Evolutionary conservation across 1,140 invertebrate genomes (phyloP).

Genomic region (Amphibalanus amphitrite): DNA sequence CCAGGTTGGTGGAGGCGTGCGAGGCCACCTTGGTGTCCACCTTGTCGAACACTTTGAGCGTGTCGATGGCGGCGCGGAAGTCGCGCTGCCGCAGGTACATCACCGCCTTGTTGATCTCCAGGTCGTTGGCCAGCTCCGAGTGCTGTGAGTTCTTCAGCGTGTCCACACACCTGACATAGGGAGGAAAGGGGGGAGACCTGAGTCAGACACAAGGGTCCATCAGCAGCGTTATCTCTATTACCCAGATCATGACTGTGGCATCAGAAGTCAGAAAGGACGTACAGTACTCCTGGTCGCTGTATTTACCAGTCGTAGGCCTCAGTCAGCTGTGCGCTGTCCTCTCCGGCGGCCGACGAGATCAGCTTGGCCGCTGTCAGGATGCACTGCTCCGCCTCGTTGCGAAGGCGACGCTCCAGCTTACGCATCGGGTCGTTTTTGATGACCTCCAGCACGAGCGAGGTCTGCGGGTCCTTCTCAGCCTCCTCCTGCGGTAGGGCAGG

Average conservation of each 20-base stretch:
- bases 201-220: no score
- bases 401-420: conserved; percentile 51
- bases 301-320: conserved; percentile 58
- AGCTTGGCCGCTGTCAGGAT: conserved; percentile 81
- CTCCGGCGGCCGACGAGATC: conserved; percentile 65
- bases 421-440: conserved; percentile 63
- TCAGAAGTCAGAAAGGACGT: no score
- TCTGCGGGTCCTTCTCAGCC: conserved; percentile 25
- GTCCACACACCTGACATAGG: conserved; percentile 41
- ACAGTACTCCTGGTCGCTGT: no score
- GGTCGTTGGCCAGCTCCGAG: conserved; percentile 57
- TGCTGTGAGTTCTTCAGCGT: conserved; percentile 61
- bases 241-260: no score
- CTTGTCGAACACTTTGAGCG: conserved; percentile 73
- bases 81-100: conserved; percentile 73
- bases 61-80: conserved; percentile 61
- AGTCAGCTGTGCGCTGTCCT: conserved; percentile 43
- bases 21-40: conserved; percentile 66
- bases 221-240: no score
- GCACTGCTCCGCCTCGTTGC: conserved; percentile 59
- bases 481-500: conserved; percentile 20
- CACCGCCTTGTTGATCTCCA: conserved; percentile 86
- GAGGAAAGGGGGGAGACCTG: no score
- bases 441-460: conserved; percentile 44
- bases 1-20: conserved; percentile 70